Evolutionary conservation across 2,113 vertebrate genomes (phyloP), one percentile per base, ranked within the genome.

Genomic region (Panthera uncia): DNA sequence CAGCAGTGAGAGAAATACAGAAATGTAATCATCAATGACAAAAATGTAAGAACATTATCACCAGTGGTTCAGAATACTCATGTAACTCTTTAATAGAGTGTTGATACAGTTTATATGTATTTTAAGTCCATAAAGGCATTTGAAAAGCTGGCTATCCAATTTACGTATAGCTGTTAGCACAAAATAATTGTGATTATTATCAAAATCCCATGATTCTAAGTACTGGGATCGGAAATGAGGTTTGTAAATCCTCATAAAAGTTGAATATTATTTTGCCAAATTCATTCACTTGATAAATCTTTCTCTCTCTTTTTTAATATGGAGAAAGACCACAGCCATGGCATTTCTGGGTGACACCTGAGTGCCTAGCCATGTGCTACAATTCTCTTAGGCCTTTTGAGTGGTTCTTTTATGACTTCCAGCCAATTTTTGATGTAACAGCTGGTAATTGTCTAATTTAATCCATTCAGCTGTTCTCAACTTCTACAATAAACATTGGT

Each of bases 391-490:
- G 76, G 50, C 4, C 5, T 69, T 95, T 52, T 2, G 29, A 84
- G 29, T 25, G 92, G 48, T 7, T 85, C 7, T 94, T 97, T 96
- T 69, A 19, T 80, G 86, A 97, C 48, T 55, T 79, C 81, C 61
- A 94, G 45, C 2, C 48, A 93, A 21, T 94, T 91, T 97, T 86
- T 97, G 69, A 81, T 93, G 48, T 48, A 18, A 18, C 78, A 98
- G 74, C 55, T 91, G 50, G 0, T 79, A 94, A 97, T 98, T 92
- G 88, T 71, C 50, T 45, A 90, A 66, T 92, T 98, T 97, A 65
- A 96, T 97, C 68, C 76, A 87, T 94, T 69, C 94, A 96, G 91
- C 63, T 65, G 27, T 48, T 96, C 36, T 97, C 21, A 80, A 83
- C 61, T 95, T 1, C 5, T 93, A 81, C 66, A 19, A 83, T 95